Evolutionary conservation across 2,888 invertebrate species (phyloP), one percentile per base, ranked within the genome.

Genomic region (Notodonta ziczac): DNA sequence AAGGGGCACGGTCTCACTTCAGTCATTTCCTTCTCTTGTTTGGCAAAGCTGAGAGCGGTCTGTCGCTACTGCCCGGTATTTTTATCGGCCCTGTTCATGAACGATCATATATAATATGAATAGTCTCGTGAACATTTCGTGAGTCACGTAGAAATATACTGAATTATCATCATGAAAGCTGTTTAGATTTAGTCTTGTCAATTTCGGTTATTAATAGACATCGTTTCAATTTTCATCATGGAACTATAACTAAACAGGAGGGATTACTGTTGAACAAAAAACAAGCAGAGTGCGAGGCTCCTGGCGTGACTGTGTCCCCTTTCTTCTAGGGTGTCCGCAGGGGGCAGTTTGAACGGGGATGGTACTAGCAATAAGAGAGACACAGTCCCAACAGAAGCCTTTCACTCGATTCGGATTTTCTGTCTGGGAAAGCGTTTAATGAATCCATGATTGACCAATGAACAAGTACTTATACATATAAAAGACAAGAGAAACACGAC

Each of bases 1-100:
- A 56, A 65, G 59, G 63, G 54, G 58, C 60, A 56, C 54, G 58
- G 60, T 56, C 58, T 42, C 58, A n/a, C 54, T 54, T n/a, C 2
- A 39, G 14, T 48, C 50, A 42, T 32, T 68, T 44, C 53, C 44
- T 42, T 35, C 57, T 66, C 8, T 14, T 40, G 13, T 55, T 74
- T 73, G 69, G 71, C 76, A 61, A 65, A 46, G 56, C 10, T 32
- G 12, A 13, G 35, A 10, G 52, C 51, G 10, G 32, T 35, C 52
- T 52, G 35, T 13, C 16, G 50, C 50, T 16, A 16, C 50, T 16
- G n/a, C 8, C 13, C 5, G 12, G 16, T 50, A 50, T 50, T 50
- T 50, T 2, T 16, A 50, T 16, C 50, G 16, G 0, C 7, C 16
- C 16, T 46, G 46, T 46, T 46, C 42, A 42, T 46, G 46, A 46